Conservation (phyloP, 2,113 vertebrate species). For the Apeltes quadracus region DNA sequence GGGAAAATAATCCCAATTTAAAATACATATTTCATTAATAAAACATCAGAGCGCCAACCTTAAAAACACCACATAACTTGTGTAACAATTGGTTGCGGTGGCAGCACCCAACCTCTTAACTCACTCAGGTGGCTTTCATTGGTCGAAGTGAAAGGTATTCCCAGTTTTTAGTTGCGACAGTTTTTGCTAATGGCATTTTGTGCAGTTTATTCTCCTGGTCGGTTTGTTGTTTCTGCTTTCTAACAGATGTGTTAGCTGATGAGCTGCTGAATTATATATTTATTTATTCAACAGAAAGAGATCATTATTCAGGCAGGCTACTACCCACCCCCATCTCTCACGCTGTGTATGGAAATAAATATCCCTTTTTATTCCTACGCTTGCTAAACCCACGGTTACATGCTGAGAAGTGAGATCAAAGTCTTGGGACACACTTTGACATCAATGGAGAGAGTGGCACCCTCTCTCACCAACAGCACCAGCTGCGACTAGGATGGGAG, state of each 20-base stretch:
- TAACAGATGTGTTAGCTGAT: constrained; percentile 38
- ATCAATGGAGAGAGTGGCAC: constrained; percentile 17
- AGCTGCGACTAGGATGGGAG: constrained; percentile 18
- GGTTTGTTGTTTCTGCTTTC: constrained; percentile 11
- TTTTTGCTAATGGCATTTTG: constrained; percentile 6
- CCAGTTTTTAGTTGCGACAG: not conserved
- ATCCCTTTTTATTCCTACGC: constrained; percentile 47
- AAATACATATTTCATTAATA: not conserved
- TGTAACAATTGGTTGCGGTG: not conserved
- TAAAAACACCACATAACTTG: not conserved
- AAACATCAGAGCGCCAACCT: not conserved
- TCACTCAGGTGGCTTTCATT: not conserved
- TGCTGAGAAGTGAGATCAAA: constrained; percentile 25
- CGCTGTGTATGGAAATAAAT: constrained; percentile 74
- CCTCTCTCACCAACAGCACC: constrained; percentile 5
- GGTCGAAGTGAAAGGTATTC: not conserved
- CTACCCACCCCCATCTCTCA: constrained; percentile 34
- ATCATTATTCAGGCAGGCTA: constrained; percentile 65
- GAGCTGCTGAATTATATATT: constrained; percentile 64
- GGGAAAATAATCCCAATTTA: not conserved
- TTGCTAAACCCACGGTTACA: constrained; percentile 40
- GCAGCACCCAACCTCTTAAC: not conserved
- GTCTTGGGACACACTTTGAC: constrained; percentile 44
- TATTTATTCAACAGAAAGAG: constrained; percentile 71
- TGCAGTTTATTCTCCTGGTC: constrained; percentile 12